Base-by-base conservation (phyloP, 2,113 vertebrate genomes). In the Cyprinodon variegatus region DNA sequence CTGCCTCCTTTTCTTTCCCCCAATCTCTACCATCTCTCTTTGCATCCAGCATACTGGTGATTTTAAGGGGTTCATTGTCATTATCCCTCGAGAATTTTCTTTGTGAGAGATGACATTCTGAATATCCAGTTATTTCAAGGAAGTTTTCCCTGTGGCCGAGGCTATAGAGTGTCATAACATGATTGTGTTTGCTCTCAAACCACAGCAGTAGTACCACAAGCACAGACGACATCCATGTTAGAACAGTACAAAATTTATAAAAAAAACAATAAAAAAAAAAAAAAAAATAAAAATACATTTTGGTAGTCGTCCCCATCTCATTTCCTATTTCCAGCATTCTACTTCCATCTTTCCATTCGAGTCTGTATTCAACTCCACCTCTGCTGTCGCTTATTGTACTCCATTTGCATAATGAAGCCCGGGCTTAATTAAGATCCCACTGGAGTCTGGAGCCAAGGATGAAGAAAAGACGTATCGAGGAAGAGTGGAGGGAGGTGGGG, bases 381-480 rank as follows among this genome's bases (percentile, higher is more conserved):
- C 86, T 78, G 84, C 91, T 89, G 90, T 91, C 90, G 86, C 90
- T 93, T 90, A 93, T 90, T 92, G 88, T 91, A 92, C 90, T 83
- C 90, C 90, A 93, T 93, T 93, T 93, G 89, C 92, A 93, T 93
- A 93, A 93, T 93, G 92, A 91, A 92, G 90, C 88, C 88, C 79
- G 57, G 82, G 86, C 89, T 91, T 93, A 93, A 93, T 93, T 93
- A 93, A 92, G 92, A 93, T 93, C 91, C 91, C 91, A 88, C 88
- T 85, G 91, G 89, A 92, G 91, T 93, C 91, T 93, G 91, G 89
- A 88, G 92, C 85, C 86, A 86, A 86, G 86, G 84, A 91, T 88
- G 90, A 85, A 91, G 88, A 77, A 85, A 91, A 90, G 81, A 81
- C 76, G 83, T 80, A 88, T 57, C 15, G 73, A 89, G 83, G 82